Conservation (phyloP, 2,113 vertebrate species). For the Dendrocopos noguchii region DNA sequence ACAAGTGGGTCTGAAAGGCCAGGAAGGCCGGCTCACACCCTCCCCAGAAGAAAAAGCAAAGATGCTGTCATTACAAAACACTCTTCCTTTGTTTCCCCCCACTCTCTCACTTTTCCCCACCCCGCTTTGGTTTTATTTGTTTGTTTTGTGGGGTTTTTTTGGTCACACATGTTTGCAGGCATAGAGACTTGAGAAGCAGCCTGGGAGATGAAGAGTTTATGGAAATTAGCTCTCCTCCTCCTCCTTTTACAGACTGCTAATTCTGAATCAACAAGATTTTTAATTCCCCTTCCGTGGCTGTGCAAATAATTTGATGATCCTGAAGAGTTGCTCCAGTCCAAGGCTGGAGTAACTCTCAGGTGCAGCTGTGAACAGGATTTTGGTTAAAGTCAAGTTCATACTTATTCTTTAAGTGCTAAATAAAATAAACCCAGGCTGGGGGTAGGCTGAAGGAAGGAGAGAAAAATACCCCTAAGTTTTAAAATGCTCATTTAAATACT, state of each 20-base stretch:
- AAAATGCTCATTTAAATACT: constrained; percentile 58
- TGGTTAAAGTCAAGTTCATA: constrained; percentile 68
- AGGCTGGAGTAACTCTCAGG: constrained; percentile 48
- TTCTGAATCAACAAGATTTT: constrained; percentile 42
- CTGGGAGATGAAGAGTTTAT: constrained; percentile 64
- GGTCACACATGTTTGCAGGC: constrained; percentile 51
- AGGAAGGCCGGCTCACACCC: background rate
- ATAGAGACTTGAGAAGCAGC: constrained; percentile 48
- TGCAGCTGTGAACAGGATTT: constrained; percentile 52
- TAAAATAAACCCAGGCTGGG: constrained; percentile 6
- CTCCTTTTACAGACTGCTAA: background rate
- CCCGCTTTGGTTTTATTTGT: background rate
- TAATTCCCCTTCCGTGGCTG: constrained; percentile 38
- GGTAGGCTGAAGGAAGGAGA: background rate
- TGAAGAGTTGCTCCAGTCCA: constrained; percentile 31
- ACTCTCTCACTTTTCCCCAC: background rate
- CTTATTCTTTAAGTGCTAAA: constrained; percentile 62
- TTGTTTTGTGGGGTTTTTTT: background rate
- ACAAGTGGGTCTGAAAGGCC: background rate
- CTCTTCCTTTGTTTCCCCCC: background rate
- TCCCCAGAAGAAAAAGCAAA: background rate
- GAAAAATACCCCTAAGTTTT: constrained; percentile 49
- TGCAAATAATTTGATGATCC: constrained; percentile 67
- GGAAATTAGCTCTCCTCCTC: constrained; percentile 53
- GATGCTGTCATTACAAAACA: background rate